These are phyloP conservation scores for Rhabdomys pumilio DNA, from an alignment of 2,797 vertebrate genomes.

Conservation along the genomic window DNA sequence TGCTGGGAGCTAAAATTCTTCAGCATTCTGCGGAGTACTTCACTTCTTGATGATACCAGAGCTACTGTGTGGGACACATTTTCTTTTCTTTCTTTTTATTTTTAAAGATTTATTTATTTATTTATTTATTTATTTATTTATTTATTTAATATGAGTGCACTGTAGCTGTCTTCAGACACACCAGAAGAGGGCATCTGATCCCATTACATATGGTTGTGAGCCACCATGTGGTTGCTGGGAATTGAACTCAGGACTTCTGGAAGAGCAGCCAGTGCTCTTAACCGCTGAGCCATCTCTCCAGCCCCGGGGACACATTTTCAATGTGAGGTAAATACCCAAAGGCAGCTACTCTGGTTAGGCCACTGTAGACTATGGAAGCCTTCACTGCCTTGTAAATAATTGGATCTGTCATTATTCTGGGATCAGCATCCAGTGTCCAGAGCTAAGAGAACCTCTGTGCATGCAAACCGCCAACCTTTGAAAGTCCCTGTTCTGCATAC, in stretches of 20 bases:
- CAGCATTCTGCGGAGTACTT: background rate
- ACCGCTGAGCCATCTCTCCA: too few species aligned
- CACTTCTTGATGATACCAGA: background rate
- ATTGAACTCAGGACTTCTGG: too few species aligned
- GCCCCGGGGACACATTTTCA: background rate
- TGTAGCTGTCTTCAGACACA: too few species aligned
- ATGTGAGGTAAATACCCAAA: background rate
- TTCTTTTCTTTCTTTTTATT: background rate
- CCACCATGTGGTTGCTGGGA: too few species aligned
- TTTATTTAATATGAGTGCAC: too few species aligned
- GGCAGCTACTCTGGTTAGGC: background rate
- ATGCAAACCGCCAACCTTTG: too few species aligned
- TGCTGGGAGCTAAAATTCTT: background rate
- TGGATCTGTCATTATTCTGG: background rate
- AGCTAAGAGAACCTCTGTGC: background rate
- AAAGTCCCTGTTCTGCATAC: fast-evolving
- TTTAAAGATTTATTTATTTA: too few species aligned
- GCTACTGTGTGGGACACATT: background rate
- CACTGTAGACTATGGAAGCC: background rate
- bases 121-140: too few species aligned
- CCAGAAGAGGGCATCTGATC: too few species aligned
- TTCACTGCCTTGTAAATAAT: background rate
- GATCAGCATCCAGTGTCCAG: background rate
- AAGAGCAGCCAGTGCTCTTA: too few species aligned
- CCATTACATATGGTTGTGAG: too few species aligned